These are phyloP conservation scores for Stomorhina lunata DNA, from an alignment of 2,888 invertebrate species.

Conservation along the genomic window DNA sequence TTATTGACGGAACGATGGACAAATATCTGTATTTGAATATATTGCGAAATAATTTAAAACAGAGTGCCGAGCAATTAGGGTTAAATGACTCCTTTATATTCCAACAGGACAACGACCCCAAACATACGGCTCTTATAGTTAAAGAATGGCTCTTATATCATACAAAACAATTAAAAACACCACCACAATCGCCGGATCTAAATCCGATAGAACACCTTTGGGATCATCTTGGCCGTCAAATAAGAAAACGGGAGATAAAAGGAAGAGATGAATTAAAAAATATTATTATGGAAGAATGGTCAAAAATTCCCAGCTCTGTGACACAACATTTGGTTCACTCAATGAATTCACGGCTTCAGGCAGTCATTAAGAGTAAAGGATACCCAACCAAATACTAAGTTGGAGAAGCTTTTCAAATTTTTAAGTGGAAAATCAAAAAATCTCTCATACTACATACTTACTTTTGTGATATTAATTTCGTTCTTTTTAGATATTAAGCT, in stretches of 20 bases:
- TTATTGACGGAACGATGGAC: background rate
- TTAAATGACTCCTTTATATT: background rate
- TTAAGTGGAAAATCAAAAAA: too few species aligned
- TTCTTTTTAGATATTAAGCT: too few species aligned
- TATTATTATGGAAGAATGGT: background rate
- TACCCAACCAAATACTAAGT: too few species aligned
- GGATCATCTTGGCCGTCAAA: background rate
- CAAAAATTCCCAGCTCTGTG: too few species aligned
- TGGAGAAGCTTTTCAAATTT: too few species aligned
- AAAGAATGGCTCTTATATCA: too few species aligned
- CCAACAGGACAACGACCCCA: slow-evolving; percentile 7
- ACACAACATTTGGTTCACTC: too few species aligned
- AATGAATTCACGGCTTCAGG: too few species aligned
- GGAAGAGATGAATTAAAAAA: background rate
- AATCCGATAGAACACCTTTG: background rate
- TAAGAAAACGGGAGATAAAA: background rate
- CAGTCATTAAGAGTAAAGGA: too few species aligned
- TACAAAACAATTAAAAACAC: background rate
- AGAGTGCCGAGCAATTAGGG: background rate
- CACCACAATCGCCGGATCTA: background rate
- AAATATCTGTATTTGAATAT: too few species aligned
- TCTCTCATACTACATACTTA: too few species aligned
- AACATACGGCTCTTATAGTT: background rate
- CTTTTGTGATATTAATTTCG: too few species aligned
- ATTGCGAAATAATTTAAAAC: slow-evolving; percentile 28